phyloP scores from a whole-genome alignment of 2,888 invertebrate genomes.

The Tribolium freemani region DNA sequence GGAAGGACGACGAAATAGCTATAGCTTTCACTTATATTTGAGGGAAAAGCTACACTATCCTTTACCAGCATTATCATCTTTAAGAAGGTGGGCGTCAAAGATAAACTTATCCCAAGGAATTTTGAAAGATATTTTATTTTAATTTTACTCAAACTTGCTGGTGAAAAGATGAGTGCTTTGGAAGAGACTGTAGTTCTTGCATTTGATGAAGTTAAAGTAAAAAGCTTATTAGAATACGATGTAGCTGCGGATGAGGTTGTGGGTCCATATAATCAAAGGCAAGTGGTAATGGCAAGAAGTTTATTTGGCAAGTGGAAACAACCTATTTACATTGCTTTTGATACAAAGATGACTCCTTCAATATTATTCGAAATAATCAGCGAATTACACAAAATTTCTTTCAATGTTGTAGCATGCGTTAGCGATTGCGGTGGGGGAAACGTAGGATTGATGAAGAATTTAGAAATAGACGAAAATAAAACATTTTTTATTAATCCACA shows the following conservation, averaged over 20 bases:
- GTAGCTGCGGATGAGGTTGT: conserved; percentile 20
- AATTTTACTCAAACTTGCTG: conserved; percentile 34
- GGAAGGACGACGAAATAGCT: conserved; percentile 31
- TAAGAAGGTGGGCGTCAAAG: conserved; percentile 42
- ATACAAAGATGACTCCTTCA: conserved; percentile 42
- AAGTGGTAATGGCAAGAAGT: conserved; percentile 46
- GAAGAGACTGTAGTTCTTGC: conserved; percentile 36
- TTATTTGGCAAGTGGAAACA: conserved; percentile 51
- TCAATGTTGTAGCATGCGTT: conserved; percentile 50
- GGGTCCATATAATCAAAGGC: conserved; percentile 36
- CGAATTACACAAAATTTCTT: conserved; percentile 41
- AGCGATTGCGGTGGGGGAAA: conserved; percentile 50
- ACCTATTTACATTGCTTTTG: conserved; percentile 47
- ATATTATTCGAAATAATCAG: conserved; percentile 12
- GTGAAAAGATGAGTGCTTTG: conserved; percentile 34
- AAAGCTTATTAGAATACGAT: conserved; percentile 38
- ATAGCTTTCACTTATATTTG: conserved; percentile 34
- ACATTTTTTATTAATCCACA: conserved; percentile 39
- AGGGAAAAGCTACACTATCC: conserved; percentile 25
- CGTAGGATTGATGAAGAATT: conserved; percentile 45
- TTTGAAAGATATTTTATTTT: conserved; percentile 39
- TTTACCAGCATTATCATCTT: conserved; percentile 36
- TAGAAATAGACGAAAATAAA: conserved; percentile 32
- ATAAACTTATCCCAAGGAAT: conserved; percentile 35
- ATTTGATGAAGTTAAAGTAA: conserved; percentile 44